These are phyloP conservation scores for Drosophila acutilabella DNA, from an alignment of 2,888 invertebrate genomes.

Conservation along the genomic window DNA sequence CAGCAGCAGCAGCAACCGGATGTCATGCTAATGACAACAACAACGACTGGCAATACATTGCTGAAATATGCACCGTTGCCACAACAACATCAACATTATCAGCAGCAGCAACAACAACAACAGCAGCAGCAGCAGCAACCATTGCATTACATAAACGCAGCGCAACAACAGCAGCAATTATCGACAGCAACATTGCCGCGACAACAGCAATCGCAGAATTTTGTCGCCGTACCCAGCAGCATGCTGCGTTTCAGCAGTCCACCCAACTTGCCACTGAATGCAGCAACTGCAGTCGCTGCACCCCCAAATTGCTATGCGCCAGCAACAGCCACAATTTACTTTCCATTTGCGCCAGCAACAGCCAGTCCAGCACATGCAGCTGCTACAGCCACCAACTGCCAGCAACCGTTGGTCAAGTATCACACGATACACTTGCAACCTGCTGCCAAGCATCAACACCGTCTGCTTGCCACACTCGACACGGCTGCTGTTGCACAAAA, in stretches of 20 bases:
- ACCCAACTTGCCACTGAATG: conserved; percentile 52
- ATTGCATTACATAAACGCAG: conserved; percentile 68
- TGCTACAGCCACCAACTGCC: conserved; percentile 44
- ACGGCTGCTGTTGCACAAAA: conserved; percentile 22
- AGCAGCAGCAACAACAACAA: conserved; percentile 37
- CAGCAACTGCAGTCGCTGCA: conserved; percentile 21
- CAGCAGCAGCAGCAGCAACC: conserved; percentile 41
- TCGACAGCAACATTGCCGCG: conserved; percentile 73
- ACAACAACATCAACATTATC: conserved; percentile 51
- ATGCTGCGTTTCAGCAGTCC: conserved; percentile 76
- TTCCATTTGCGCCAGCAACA: conserved; percentile 76
- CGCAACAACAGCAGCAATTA: conserved; percentile 67
- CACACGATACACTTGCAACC: conserved; percentile 85
- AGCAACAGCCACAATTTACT: conserved; percentile 84
- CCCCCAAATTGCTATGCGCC: conserved; percentile 78
- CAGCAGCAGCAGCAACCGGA: conserved; percentile 71
- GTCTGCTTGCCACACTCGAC: conserved; percentile 53
- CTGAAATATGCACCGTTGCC: conserved; percentile 64
- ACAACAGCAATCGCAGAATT: conserved; percentile 75
- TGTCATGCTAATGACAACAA: conserved; percentile 81
- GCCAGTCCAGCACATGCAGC: conserved; percentile 32
- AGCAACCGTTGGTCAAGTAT: conserved; percentile 84
- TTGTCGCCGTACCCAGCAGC: conserved; percentile 81
- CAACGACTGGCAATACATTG: conserved; percentile 67
- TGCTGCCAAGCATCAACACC: conserved; percentile 64